Conservation (phyloP, 1,140 invertebrate genomes). For the Caerostris darwini region DNA sequence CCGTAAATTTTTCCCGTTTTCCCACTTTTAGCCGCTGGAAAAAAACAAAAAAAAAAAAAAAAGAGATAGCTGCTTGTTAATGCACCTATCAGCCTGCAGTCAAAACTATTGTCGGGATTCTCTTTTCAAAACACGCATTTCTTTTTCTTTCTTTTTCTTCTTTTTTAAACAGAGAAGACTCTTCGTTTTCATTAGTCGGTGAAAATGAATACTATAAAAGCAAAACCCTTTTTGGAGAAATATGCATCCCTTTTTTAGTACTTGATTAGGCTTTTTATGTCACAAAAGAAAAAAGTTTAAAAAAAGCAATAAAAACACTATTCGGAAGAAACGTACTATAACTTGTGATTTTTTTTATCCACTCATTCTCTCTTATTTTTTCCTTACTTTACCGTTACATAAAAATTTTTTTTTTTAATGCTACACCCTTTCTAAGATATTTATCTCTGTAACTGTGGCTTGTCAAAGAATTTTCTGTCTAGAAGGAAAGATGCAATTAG, state of each 20-base stretch:
- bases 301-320: not conserved
- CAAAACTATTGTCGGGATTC: constrained; percentile 4
- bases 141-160: no score
- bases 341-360: not conserved
- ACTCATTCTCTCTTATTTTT: no score
- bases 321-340: not conserved
- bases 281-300: not conserved
- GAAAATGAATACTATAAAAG: constrained; percentile 29
- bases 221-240: not conserved
- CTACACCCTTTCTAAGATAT: not conserved
- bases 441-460: not conserved
- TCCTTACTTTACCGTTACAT: not conserved
- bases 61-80: not conserved
- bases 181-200: not conserved
- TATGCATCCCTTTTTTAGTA: constrained; percentile 20
- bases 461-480: not conserved
- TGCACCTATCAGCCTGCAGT: not conserved
- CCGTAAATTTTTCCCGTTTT: constrained; percentile 24
- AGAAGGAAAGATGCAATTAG: not conserved
- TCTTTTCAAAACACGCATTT: no score
- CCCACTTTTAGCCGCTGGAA: not conserved
- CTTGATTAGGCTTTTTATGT: constrained; percentile 49
- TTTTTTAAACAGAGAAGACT: no score
- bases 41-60: not conserved
- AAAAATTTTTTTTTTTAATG: not conserved